phyloP scores from a whole-genome alignment of 2,888 invertebrate species.

The Scaptomyza polygonia region DNA sequence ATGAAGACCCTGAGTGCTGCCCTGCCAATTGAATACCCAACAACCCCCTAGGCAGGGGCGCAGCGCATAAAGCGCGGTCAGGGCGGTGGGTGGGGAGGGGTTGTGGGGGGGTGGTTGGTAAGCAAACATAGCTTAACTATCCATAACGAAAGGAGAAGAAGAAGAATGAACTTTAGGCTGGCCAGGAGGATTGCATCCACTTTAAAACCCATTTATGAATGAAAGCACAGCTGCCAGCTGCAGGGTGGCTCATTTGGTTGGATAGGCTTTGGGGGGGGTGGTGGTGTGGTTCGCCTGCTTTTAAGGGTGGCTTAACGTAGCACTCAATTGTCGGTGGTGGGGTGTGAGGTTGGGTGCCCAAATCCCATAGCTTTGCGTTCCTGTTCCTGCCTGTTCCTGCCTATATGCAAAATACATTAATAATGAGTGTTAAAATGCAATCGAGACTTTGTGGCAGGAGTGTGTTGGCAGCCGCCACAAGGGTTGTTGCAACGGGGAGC shows the following conservation, averaged over 20 bases:
- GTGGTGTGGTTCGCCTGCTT: not conserved
- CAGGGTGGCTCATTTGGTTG: slow-evolving; percentile 31
- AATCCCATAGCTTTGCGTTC: slow-evolving; percentile 40
- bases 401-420: slow-evolving; percentile 68
- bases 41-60: slow-evolving; percentile 28
- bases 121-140: slow-evolving; percentile 33
- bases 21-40: slow-evolving; percentile 56
- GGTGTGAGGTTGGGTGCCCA: slow-evolving; percentile 22
- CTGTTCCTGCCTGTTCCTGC: too few relatives aligned
- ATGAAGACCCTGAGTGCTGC: slow-evolving; percentile 64
- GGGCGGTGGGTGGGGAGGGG: not conserved
- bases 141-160: slow-evolving; percentile 15
- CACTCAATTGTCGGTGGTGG: slow-evolving; percentile 14
- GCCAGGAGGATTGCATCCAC: slow-evolving; percentile 65
- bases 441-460: too few relatives aligned
- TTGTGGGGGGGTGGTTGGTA: not conserved
- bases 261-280: not conserved
- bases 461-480: slow-evolving; percentile 7
- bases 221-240: slow-evolving; percentile 38
- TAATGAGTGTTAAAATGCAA: slow-evolving; percentile 68
- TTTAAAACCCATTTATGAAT: slow-evolving; percentile 76
- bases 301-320: slow-evolving; percentile 40
- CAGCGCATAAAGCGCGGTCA: not conserved
- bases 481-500: slow-evolving; percentile 35
- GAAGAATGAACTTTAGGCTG: slow-evolving; percentile 25